Conservation (phyloP, 1,140 invertebrate species). For the Hyphantria cunea region DNA sequence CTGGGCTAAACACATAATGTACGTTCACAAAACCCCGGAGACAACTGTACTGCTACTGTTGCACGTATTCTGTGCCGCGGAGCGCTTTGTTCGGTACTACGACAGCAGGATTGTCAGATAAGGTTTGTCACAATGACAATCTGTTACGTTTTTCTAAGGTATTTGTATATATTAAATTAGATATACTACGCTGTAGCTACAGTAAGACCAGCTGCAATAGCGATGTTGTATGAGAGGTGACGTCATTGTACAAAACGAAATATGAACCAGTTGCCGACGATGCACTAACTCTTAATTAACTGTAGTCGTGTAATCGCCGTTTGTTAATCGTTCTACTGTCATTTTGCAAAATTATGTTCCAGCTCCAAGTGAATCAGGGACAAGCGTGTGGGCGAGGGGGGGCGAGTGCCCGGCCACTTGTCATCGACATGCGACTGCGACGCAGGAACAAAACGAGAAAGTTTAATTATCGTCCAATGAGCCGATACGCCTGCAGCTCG, state of each 20-base stretch:
- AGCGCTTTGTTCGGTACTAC: no score
- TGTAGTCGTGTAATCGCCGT: slow-evolving; percentile 1
- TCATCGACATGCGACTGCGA: slow-evolving; percentile 1
- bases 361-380: not conserved
- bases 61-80: no score
- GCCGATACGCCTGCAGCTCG: slow-evolving; percentile 13
- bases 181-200: no score
- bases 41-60: no score
- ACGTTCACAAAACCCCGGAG: no score
- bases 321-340: slow-evolving; percentile 9
- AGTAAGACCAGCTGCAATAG: not conserved
- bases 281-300: slow-evolving; percentile 13
- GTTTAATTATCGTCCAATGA: slow-evolving; percentile 22
- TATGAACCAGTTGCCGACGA: not conserved
- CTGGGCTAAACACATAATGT: no score
- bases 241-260: not conserved
- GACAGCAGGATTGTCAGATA: no score
- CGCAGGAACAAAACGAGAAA: slow-evolving; percentile 19
- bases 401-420: slow-evolving; percentile 3
- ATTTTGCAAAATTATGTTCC: slow-evolving; percentile 13
- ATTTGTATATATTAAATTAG: no score
- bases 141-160: no score
- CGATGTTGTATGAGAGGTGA: not conserved
- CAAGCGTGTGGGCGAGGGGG: not conserved
- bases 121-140: no score